Evolutionary conservation across 1,140 invertebrate species (phyloP), one percentile per base, ranked within the genome.

Genomic region (Solenopsis fugax): DNA sequence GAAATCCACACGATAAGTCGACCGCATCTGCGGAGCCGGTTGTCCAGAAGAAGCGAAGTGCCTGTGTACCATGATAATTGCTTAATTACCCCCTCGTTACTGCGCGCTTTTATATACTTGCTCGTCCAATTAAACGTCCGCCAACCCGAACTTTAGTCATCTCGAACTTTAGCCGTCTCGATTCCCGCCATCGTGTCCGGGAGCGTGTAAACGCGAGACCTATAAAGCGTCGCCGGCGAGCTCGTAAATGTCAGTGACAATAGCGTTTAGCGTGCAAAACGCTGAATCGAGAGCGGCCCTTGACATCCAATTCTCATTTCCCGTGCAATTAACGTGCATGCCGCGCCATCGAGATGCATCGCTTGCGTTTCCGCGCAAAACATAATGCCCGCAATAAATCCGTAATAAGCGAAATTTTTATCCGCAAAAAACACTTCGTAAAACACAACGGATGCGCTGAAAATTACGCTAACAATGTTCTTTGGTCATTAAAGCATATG

Each of bases 81-180:
- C 82, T 90, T 90, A 89, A 90, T 91, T 90, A 91, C 81, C 77
- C 67, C 50, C 72, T 86, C 67, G 78, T 86, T 89, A 82, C 76
- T 24, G 60, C 21, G 54, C 60, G 60, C 52, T 84, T 73, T 73
- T 73, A 29, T 29, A 29, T 29, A 50, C 48, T 73, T 69, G 71
- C 71, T 34, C 60, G 41, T 85, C 78, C 89, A 87, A 89, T 90
- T 90, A 90, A 91, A 81, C 80, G 29, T 91, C 72, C 65, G 81
- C 78, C 41, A 37, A 48, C 58, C 67, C 29, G 29, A 29, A 29
- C 29, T 29, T 29, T 29, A 29, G 29, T 41, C 41, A 5, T 7
- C 29, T 29, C 72, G 78, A 89, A 90, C 89, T 88, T 78, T 90
- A 87, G 87, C 89, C 88, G 87, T 29, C 64, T n/a, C 56, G 76